Evolutionary conservation across 30 jellyfish, hydroid and myxozoan genomes (phyloP), one percentile per base, ranked within the genome.

Genomic region (Pelagia noctiluca): DNA sequence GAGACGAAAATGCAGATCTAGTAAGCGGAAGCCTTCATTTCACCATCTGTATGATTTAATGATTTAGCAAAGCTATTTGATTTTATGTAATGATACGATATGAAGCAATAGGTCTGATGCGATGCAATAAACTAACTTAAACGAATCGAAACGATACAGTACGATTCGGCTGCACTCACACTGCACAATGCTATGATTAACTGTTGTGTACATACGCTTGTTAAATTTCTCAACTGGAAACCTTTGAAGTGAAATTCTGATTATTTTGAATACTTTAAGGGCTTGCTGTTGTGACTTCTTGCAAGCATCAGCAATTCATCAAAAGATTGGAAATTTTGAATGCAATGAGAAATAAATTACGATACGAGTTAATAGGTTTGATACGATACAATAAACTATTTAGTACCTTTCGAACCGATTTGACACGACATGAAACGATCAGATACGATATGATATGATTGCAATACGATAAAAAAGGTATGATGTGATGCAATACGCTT

Each of bases 1-100:
- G 28, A 33, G 50, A 29, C 48, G 52, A 28, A 46, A 70, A 26
- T 72, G 84, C 66, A 47, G 57, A 4, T 29, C 32, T 46, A 72
- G 84, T 72, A 18, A 23, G 37, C 47, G 13, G 21, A 25, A 18
- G 13, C 0, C 12, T 29, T 66, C 23, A 11, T 32, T 22, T 23
- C 0, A 66, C 13, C 24, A 16, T 63, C 42, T 18, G 2, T 23
- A 19, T 1, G 7, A 23, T 63, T 24, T 0, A 47, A 63, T 52
- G 22, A n/a, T n/a, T n/a, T n/a, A n/a, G n/a, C n/a, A n/a, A n/a
- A n/a, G n/a, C n/a, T n/a, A n/a, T n/a, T n/a, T n/a, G n/a, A n/a
- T n/a, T n/a, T n/a, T n/a, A n/a, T n/a, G n/a, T n/a, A n/a, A n/a
- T n/a, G n/a, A n/a, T n/a, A n/a, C n/a, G n/a, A n/a, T 52, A n/a